These are phyloP conservation scores for Muntiacus reevesi DNA, from an alignment of 2,113 vertebrate genomes.

Conservation along the genomic window DNA sequence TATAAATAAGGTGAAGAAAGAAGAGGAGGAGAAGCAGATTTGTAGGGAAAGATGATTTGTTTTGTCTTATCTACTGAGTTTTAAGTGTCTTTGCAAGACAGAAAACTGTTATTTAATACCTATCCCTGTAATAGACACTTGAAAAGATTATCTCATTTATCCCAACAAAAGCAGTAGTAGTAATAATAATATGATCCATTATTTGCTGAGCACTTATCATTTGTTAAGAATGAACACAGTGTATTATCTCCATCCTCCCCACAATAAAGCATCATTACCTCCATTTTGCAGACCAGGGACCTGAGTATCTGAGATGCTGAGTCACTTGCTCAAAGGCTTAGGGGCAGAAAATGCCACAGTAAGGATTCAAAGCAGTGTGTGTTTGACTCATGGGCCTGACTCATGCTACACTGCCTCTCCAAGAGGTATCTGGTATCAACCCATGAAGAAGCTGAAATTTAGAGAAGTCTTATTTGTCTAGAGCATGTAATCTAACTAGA, in stretches of 20 bases:
- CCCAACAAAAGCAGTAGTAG: neutral
- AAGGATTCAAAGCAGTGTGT: neutral
- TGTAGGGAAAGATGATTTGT: neutral
- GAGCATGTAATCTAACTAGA: neutral
- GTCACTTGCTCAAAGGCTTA: neutral
- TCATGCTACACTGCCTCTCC: neutral
- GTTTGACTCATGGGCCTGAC: neutral
- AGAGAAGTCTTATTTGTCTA: neutral
- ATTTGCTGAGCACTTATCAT: neutral
- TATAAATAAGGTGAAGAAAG: neutral
- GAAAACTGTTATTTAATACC: neutral
- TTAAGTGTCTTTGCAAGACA: neutral
- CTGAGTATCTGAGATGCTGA: neutral
- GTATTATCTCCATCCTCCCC: neutral
- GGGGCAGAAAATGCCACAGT: neutral
- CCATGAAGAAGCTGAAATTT: neutral
- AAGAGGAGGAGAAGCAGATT: neutral
- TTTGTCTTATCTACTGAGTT: neutral
- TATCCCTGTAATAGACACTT: neutral
- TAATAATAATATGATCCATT: neutral
- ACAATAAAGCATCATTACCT: neutral
- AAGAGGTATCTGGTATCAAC: neutral
- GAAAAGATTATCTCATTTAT: neutral
- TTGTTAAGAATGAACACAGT: neutral
- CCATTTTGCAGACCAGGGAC: neutral